These are phyloP conservation scores for Megalonaias nervosa DNA, from an alignment of 1,140 invertebrate species.

Conservation along the genomic window DNA sequence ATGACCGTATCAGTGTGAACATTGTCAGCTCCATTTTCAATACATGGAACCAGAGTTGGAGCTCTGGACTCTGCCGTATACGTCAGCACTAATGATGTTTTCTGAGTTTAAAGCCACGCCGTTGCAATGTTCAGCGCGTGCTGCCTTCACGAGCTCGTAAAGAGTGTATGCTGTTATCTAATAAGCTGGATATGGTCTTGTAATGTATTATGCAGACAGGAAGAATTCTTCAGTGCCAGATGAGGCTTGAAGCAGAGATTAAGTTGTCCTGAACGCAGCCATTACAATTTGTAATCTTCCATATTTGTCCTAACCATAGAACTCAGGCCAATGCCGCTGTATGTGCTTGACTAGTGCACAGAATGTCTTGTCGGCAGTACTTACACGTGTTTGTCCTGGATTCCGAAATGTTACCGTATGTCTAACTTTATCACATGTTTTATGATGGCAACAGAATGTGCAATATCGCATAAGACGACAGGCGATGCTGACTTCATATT, in stretches of 20 bases:
- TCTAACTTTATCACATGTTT: constrained; percentile 40
- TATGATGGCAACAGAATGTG: constrained; percentile 40
- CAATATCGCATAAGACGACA: constrained; percentile 23
- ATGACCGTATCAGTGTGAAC: constrained; percentile 4
- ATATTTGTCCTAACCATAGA: constrained; percentile 46
- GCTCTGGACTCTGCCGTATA: background rate
- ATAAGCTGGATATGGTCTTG: constrained; percentile 30
- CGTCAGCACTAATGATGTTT: background rate
- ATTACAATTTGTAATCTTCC: constrained; percentile 34
- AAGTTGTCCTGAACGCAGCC: constrained; percentile 24
- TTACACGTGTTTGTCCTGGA: constrained; percentile 41
- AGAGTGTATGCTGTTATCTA: constrained; percentile 28
- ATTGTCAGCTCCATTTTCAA: constrained; percentile 6
- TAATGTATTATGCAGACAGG: constrained; percentile 29
- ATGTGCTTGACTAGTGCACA: constrained; percentile 41
- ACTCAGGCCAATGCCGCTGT: constrained; percentile 42
- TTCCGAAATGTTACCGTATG: constrained; percentile 36
- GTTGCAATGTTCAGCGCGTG: background rate
- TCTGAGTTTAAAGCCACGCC: background rate
- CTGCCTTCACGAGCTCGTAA: constrained; percentile 7
- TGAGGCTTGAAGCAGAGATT: constrained; percentile 29
- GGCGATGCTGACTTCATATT: constrained; percentile 6
- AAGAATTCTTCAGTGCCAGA: constrained; percentile 43
- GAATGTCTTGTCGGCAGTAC: constrained; percentile 40
- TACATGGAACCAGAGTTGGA: background rate